Evolutionary conservation across 2,888 invertebrate species (phyloP), one percentile per base, ranked within the genome.

Genomic region (Girardia tigrina): DNA sequence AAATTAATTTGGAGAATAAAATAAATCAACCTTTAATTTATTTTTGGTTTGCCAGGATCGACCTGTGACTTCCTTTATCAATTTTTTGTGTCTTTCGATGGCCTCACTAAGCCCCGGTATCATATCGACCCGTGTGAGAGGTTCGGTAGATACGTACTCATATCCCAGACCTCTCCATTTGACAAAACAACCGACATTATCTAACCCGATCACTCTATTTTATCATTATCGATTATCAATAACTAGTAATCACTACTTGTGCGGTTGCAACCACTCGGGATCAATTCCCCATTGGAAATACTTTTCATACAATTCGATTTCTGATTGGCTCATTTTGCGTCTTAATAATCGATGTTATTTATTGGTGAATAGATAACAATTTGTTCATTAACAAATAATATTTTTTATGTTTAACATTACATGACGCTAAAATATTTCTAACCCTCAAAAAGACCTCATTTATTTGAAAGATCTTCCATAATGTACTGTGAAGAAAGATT

Each of bases 191-290:
- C 56, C 56, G n/a, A 56, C 56, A 56, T 56, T 23, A 16, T 56
- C 56, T 23, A 56, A 20, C 2, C n/a, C 8, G 2, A 56, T 6
- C 4, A 56, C 56, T 16, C 56, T 56, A 16, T 12, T 36, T 36
- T n/a, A 36, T 12, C 36, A 36, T 12, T 16, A 36, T 36, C 36
- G 16, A 36, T n/a, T 36, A 36, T 36, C 36, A 36, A 16, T 16
- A 16, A 16, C 8, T 8, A 36, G 8, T 36, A 12, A 36, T 36
- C 56, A 2, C n/a, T 56, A 56, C 56, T 56, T 56, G 4, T 56
- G 56, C n/a, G 56, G 56, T 56, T 56, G 56, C 56, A 56, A 56
- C 56, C 56, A 56, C n/a, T 56, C 56, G 56, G 56, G 56, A 4
- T 56, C 56, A n/a, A 56, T 56, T 6, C 56, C 56, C 56, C 56